Percentiles rank a stretch among this genome's conserved stretches.
These are phyloP conservation scores for Penaeus monodon DNA, from an alignment of 2,888 invertebrate genomes.

Conservation along the genomic window DNA sequence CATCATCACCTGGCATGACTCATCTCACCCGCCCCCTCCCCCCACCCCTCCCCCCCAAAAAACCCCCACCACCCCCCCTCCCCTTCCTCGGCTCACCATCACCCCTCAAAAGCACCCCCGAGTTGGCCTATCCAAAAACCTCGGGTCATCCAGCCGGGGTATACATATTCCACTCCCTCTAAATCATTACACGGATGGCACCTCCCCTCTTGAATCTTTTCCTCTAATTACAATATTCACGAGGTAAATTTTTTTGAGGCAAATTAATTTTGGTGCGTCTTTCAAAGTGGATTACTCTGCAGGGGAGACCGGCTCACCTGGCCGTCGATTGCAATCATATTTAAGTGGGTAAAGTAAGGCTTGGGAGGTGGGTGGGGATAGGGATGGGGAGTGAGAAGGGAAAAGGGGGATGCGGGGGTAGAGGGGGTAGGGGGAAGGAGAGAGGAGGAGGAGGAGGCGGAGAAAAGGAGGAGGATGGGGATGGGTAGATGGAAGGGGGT, in stretches of 20 bases:
- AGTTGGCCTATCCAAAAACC: too few relatives aligned
- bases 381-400: not conserved
- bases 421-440: not conserved
- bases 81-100: not conserved
- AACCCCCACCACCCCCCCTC: not conserved
- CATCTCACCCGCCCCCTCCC: not conserved
- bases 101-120: too few relatives aligned
- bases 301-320: constrained; percentile 42
- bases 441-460: not conserved
- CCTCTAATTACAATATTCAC: constrained; percentile 54
- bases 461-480: not conserved
- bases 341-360: constrained; percentile 45
- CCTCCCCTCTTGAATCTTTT: constrained; percentile 49
- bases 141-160: not conserved
- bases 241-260: constrained; percentile 55
- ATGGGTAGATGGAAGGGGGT: too few relatives aligned
- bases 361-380: not conserved
- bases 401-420: not conserved
- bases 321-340: constrained; percentile 50
- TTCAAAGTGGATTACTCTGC: constrained; percentile 54
- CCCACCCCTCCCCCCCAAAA: too few relatives aligned
- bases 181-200: constrained; percentile 56
- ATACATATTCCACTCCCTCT: constrained; percentile 53
- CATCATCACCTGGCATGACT: too few relatives aligned
- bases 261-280: constrained; percentile 57